A percentile compares a stretch with the other conserved stretches of the same genome.
phyloP scores from a whole-genome alignment of 2,113 vertebrate genomes.

The Dendropsophus ebraccatus region DNA sequence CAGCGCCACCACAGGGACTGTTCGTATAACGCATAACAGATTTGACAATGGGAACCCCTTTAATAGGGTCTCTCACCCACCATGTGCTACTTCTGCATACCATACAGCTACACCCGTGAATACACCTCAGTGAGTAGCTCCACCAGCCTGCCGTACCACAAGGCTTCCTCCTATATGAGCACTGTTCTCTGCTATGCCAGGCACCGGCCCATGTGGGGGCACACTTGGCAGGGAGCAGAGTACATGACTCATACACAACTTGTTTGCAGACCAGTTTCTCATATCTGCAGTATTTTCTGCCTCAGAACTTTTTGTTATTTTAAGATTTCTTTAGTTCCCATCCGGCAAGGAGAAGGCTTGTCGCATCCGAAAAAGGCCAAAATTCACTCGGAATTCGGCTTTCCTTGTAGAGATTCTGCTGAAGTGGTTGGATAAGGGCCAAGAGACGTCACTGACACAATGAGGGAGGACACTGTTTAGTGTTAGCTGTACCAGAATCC shows the following conservation, averaged over 20 bases:
- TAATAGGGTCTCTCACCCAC: too few species aligned
- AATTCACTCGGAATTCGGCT: neutral
- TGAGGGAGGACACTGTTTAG: neutral
- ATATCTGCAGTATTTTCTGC: neutral
- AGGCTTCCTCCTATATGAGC: neutral
- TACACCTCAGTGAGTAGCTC: neutral
- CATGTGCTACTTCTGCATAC: neutral
- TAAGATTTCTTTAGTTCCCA: neutral
- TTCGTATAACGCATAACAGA: neutral
- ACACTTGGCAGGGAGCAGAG: neutral
- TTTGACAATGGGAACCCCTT: too few species aligned
- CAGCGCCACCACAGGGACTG: neutral
- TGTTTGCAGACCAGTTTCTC: slow-evolving; percentile 33
- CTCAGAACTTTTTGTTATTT: neutral
- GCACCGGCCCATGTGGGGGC: neutral
- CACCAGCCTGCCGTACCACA: neutral
- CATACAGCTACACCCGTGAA: neutral
- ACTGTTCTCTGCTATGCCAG: neutral
- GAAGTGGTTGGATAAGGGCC: neutral
- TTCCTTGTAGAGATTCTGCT: neutral
- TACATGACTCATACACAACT: slow-evolving; percentile 15
- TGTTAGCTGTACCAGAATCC: neutral
- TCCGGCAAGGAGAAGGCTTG: neutral
- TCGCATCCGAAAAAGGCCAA: slow-evolving; percentile 10
- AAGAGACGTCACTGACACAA: neutral